Conservation (phyloP, 2,113 vertebrate genomes). For the Jaculus jaculus region DNA sequence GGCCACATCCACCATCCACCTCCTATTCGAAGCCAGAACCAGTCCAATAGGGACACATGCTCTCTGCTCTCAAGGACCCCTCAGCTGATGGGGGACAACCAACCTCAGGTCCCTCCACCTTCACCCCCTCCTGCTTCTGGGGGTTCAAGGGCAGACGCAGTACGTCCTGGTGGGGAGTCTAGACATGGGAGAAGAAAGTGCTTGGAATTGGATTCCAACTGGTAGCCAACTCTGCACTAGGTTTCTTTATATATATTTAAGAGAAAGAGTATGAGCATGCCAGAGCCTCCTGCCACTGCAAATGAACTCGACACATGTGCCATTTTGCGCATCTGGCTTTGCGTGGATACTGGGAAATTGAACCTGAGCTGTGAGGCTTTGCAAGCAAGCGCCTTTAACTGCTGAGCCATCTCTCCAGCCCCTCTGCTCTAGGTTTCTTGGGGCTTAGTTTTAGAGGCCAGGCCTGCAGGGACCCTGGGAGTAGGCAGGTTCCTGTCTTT, state of each 20-base stretch:
- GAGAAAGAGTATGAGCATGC: no score
- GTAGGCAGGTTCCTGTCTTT: background rate
- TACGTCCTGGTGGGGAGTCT: no score
- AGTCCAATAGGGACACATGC: background rate
- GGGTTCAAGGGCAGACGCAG: background rate
- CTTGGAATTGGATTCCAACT: background rate
- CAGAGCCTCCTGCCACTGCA: no score
- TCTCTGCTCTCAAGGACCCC: background rate
- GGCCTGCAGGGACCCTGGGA: background rate
- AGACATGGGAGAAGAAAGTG: background rate
- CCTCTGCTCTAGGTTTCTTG: background rate
- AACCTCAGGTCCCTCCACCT: background rate
- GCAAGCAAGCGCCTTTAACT: no score
- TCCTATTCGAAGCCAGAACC: background rate
- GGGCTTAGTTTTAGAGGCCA: background rate
- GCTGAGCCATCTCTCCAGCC: no score
- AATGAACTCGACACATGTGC: no score
- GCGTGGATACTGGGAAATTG: no score
- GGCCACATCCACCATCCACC: background rate
- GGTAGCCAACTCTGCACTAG: no score
- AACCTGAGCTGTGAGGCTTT: no score
- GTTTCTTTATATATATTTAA: no score
- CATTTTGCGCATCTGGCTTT: no score
- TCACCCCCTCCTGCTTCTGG: background rate
- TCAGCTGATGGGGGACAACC: background rate